Evolutionary conservation across 2,113 vertebrate genomes (phyloP).

Genomic region (Hyla sarda): DNA sequence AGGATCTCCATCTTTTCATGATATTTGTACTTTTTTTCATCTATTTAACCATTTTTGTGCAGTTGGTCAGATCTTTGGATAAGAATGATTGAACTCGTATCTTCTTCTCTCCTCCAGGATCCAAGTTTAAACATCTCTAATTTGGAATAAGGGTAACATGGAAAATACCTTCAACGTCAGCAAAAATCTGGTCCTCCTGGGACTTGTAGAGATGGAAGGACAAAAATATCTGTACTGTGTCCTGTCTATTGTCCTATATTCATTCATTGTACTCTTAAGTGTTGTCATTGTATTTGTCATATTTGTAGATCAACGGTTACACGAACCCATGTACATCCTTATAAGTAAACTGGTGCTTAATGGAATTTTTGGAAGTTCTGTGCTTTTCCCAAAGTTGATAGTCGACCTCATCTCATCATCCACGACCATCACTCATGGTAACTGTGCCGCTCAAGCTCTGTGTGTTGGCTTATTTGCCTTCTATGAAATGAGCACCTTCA

Average conservation of each 20-base stretch:
- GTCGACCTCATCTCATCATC: constrained; percentile 28
- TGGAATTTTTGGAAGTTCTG: constrained; percentile 10
- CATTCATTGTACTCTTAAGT: neutral
- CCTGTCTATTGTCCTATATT: neutral
- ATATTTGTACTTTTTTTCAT: too few relatives aligned
- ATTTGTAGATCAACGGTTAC: neutral
- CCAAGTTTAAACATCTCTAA: too few relatives aligned
- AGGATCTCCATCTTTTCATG: too few relatives aligned
- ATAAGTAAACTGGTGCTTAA: constrained; percentile 17
- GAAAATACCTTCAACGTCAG: neutral
- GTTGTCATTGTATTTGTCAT: neutral
- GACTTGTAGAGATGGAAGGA: constrained; percentile 26
- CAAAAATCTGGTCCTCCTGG: constrained; percentile 13
- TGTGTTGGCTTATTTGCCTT: neutral
- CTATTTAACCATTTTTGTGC: too few relatives aligned
- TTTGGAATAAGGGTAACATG: too few relatives aligned
- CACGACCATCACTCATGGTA: neutral
- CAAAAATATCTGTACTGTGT: constrained; percentile 25
- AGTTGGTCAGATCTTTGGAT: too few relatives aligned
- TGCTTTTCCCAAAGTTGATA: constrained; percentile 7
- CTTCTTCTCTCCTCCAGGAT: too few relatives aligned
- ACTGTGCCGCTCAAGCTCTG: neutral
- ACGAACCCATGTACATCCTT: constrained; percentile 31
- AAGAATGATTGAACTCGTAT: too few relatives aligned
- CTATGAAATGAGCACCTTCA: neutral